phyloP scores from a whole-genome alignment of 2,888 invertebrate genomes.

The Acleris holmiana region DNA sequence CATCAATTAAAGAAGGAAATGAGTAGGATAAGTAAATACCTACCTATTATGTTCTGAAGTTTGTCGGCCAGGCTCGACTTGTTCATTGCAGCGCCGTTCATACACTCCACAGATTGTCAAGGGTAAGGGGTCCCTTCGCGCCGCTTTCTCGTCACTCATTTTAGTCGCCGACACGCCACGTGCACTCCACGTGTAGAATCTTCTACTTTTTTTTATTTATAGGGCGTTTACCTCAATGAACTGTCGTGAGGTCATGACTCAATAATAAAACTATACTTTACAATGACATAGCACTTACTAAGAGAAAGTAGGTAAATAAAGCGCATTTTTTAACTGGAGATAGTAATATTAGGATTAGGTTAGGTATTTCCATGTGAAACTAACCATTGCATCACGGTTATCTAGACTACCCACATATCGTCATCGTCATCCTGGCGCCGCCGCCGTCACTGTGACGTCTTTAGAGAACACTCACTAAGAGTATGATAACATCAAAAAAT shows the following conservation, averaged over 20 bases:
- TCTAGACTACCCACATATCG: conserved; percentile 40
- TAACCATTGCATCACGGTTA: conserved; percentile 30
- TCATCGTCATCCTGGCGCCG: conserved; percentile 41
- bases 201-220: conserved; percentile 27
- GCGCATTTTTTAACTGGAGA: too few relatives aligned
- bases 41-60: too few relatives aligned
- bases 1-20: too few relatives aligned
- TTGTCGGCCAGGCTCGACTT: background rate
- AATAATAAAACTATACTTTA: conserved; percentile 3
- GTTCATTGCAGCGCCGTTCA: background rate
- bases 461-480: background rate
- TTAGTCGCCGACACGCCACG: conserved; percentile 42
- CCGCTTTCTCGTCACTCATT: conserved; percentile 38
- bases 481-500: background rate
- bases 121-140: conserved; percentile 21
- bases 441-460: conserved; percentile 14
- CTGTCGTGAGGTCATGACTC: conserved; percentile 8
- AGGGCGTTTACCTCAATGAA: conserved; percentile 36
- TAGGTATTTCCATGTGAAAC: background rate
- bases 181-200: conserved; percentile 46
- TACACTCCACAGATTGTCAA: conserved; percentile 12
- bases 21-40: too few relatives aligned
- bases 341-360: background rate
- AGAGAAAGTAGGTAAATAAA: background rate
- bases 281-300: background rate